Conservation (phyloP, 2,888 invertebrate genomes). For the Xestia c-nigrum region DNA sequence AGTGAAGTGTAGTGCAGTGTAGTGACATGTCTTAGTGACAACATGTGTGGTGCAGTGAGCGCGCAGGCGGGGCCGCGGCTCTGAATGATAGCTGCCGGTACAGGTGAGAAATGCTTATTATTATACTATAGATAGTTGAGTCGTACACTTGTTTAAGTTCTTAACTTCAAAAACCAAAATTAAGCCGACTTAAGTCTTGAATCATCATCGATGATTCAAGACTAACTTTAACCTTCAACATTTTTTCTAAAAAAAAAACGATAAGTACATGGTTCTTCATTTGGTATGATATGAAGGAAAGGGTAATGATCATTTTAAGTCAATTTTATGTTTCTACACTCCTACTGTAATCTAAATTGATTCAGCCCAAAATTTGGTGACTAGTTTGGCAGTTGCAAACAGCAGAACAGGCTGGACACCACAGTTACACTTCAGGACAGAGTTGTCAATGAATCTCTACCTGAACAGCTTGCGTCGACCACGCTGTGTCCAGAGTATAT, state of each 20-base stretch:
- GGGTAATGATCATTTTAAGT: background rate
- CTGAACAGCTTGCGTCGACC: background rate
- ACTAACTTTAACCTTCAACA: too few species aligned
- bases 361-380: background rate
- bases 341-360: background rate
- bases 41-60: slow-evolving; percentile 57
- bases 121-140: background rate
- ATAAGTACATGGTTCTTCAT: too few species aligned
- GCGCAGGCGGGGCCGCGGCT: slow-evolving; percentile 69
- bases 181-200: too few species aligned
- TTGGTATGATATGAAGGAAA: too few species aligned
- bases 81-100: slow-evolving; percentile 85
- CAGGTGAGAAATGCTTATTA: slow-evolving; percentile 73
- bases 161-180: too few species aligned
- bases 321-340: background rate
- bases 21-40: slow-evolving; percentile 74
- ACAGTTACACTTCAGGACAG: background rate
- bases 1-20: slow-evolving; percentile 68
- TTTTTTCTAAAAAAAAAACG: too few species aligned
- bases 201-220: too few species aligned
- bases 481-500: background rate
- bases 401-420: background rate
- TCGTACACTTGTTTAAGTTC: too few species aligned
- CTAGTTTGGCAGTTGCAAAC: background rate
- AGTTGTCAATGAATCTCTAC: background rate